Conservation (phyloP, 2,113 vertebrate species). For the Gnathonemus echidnorhynchus region DNA sequence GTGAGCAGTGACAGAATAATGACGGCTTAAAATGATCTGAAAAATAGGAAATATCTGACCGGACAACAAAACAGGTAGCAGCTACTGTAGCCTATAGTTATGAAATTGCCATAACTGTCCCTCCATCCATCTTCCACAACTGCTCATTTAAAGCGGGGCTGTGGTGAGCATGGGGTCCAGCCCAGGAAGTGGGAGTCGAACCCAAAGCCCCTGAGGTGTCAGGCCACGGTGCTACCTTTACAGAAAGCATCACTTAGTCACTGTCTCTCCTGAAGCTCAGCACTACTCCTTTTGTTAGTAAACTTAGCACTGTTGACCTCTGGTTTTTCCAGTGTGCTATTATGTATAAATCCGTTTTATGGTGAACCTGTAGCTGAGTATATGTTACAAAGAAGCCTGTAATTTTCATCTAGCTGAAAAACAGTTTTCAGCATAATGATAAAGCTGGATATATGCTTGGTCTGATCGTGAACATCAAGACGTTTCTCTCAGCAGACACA, state of each 20-base stretch:
- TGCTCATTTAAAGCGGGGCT: not conserved
- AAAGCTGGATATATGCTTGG: not conserved
- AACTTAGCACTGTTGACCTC: not conserved
- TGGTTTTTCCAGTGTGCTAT: constrained; percentile 12
- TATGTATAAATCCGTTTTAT: constrained; percentile 15
- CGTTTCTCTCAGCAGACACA: not conserved
- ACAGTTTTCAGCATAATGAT: constrained; percentile 11
- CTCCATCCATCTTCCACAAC: not conserved
- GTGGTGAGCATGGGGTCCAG: not conserved
- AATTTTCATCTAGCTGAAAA: constrained; percentile 18
- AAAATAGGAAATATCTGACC: not conserved
- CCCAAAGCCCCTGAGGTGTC: not conserved
- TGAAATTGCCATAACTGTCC: not conserved
- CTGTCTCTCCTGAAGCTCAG: not conserved
- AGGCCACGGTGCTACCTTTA: not conserved
- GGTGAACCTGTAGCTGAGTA: constrained; percentile 9
- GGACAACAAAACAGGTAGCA: not conserved
- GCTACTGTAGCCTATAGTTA: not conserved
- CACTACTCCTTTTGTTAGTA: not conserved
- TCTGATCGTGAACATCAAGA: not conserved
- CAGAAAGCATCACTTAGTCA: not conserved
- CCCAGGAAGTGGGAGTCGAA: not conserved
- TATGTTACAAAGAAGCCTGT: not conserved
- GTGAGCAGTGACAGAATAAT: not conserved
- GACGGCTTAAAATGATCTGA: not conserved